A percentile compares a stretch with the other conserved stretches of the same genome.
Conservation (phyloP, 2,113 vertebrate genomes). For the Urocitellus parryii region DNA sequence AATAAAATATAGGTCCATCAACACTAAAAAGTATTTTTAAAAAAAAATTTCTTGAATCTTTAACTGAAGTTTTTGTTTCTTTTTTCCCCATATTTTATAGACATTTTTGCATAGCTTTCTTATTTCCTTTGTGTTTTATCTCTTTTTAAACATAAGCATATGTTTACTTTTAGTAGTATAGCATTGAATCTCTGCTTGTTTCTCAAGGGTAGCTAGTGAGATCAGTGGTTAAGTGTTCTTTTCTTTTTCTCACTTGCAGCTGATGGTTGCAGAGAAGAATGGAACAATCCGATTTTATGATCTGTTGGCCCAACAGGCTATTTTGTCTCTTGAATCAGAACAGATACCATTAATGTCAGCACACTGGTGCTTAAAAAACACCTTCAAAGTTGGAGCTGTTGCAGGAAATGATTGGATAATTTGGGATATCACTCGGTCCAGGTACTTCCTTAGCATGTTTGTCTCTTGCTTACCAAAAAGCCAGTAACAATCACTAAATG, state of each 20-base stretch:
- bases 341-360: slow-evolving; percentile 95
- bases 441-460: slow-evolving; percentile 86
- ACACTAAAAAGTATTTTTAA: too few species aligned
- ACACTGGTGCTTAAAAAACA: slow-evolving; percentile 97
- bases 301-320: slow-evolving; percentile 94
- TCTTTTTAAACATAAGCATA: background rate
- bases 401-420: slow-evolving; percentile 97
- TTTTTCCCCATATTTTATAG: background rate
- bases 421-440: slow-evolving; percentile 97
- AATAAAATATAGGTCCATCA: too few species aligned
- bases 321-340: slow-evolving; percentile 95
- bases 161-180: background rate
- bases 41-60: background rate
- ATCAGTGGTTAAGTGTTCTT: background rate
- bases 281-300: slow-evolving; percentile 97
- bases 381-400: slow-evolving; percentile 96
- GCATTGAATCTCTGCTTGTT: slow-evolving; percentile 16
- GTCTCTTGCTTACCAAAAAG: background rate
- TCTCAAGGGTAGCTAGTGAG: slow-evolving; percentile 32
- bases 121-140: slow-evolving; percentile 4
- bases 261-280: slow-evolving; percentile 98
- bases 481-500: background rate
- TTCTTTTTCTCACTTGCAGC: slow-evolving; percentile 84
- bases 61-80: background rate
- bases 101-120: background rate